phyloP scores from a whole-genome alignment of 2,113 vertebrate genomes.

The Crotalus tigris region DNA sequence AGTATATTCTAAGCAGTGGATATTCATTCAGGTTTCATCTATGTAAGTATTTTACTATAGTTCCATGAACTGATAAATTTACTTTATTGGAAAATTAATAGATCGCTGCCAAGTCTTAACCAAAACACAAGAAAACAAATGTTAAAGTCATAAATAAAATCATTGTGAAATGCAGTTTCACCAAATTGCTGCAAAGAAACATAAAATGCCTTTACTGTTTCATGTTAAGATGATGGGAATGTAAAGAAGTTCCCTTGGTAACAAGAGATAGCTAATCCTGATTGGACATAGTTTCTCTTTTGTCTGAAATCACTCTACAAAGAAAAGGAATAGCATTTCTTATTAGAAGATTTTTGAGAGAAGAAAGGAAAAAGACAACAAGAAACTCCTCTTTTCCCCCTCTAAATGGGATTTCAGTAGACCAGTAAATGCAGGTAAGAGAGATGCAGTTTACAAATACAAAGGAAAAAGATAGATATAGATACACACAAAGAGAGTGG shows the following conservation, averaged over 20 bases:
- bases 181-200: not conserved
- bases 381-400: not conserved
- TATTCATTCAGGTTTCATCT: not conserved
- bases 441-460: not conserved
- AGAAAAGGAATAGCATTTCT: not conserved
- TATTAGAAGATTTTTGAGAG: not conserved
- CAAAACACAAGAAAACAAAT: accelerated
- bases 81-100: not conserved
- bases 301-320: not conserved
- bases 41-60: not conserved
- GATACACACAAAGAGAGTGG: no score
- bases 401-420: not conserved
- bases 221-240: not conserved
- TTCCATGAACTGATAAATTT: not conserved
- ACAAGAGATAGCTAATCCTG: not conserved
- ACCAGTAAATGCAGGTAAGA: not conserved
- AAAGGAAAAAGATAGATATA: not conserved
- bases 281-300: not conserved
- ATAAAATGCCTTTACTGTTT: not conserved
- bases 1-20: accelerated
- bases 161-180: not conserved
- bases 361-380: not conserved
- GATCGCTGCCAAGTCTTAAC: not conserved
- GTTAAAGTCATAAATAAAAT: not conserved
- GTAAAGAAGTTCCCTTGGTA: not conserved